Evolutionary conservation across 2,113 vertebrate genomes (phyloP).

Genomic region (Albula glossodonta): DNA sequence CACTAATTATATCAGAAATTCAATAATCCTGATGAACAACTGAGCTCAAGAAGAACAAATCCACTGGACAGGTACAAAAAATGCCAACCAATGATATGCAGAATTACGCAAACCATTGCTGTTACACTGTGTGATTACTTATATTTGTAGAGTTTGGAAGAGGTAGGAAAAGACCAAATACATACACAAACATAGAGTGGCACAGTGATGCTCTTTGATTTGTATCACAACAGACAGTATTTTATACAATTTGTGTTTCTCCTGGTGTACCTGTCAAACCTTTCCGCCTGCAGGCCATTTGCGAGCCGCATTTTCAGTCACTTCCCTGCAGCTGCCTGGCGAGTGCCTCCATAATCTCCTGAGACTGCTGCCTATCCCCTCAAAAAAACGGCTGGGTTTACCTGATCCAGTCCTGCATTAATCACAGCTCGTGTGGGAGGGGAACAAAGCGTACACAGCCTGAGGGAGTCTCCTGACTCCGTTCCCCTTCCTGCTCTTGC

Average conservation of each 20-base stretch:
- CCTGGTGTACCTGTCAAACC: constrained; percentile 48
- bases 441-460: constrained; percentile 41
- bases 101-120: no score
- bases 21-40: background rate
- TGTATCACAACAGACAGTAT: constrained; percentile 37
- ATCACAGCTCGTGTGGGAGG: constrained; percentile 56
- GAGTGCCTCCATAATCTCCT: constrained; percentile 52
- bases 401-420: constrained; percentile 64
- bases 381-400: constrained; percentile 54
- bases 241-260: constrained; percentile 44
- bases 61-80: background rate
- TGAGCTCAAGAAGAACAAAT: background rate
- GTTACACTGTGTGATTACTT: no score
- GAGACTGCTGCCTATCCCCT: constrained; percentile 55
- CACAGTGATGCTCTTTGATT: constrained; percentile 34
- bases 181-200: constrained; percentile 30
- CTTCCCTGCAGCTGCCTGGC: constrained; percentile 44
- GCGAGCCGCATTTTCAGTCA: constrained; percentile 35
- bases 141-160: background rate
- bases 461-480: constrained; percentile 14
- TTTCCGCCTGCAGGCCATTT: constrained; percentile 45
- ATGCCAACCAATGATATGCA: background rate
- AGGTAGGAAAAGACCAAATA: background rate
- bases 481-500: constrained; percentile 20
- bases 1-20: background rate